phyloP scores from a whole-genome alignment of 2,888 invertebrate genomes.

The Thelaira solivaga region DNA sequence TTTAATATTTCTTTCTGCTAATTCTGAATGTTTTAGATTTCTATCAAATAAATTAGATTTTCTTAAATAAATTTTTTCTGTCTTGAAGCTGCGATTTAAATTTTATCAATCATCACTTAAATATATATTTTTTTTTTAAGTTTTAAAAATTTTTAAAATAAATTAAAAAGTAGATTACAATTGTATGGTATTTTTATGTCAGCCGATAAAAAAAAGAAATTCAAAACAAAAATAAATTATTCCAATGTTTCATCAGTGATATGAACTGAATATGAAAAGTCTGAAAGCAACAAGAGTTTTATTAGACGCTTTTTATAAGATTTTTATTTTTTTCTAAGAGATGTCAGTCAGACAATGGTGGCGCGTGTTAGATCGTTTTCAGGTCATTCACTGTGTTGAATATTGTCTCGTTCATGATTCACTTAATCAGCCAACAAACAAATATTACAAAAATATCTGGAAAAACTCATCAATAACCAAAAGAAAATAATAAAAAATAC shows the following conservation, averaged over 20 bases:
- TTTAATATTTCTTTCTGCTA: no score
- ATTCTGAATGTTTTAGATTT: no score
- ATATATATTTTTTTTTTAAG: no score
- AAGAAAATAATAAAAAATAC: conserved; percentile 16
- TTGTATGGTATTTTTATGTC: no score
- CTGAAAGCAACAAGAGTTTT: conserved; percentile 29
- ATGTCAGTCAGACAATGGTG: conserved; percentile 64
- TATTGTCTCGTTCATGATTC: conserved; percentile 71
- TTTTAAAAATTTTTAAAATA: no score
- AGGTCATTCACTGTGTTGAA: conserved; percentile 75
- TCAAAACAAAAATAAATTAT: not conserved
- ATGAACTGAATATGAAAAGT: no score
- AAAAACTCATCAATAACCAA: conserved; percentile 33
- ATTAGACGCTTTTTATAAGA: conserved; percentile 26
- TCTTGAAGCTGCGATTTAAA: no score
- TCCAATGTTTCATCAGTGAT: no score
- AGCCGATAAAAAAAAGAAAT: not conserved
- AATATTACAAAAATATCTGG: conserved; percentile 18
- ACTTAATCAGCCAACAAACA: conserved; percentile 53
- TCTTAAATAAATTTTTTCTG: no score
- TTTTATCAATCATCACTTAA: no score
- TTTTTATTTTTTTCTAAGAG: conserved; percentile 48
- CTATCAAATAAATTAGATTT: no score
- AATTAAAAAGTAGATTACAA: no score
- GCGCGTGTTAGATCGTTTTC: conserved; percentile 74